Conservation (phyloP, 2,113 vertebrate genomes). For the Butorides virescens region DNA sequence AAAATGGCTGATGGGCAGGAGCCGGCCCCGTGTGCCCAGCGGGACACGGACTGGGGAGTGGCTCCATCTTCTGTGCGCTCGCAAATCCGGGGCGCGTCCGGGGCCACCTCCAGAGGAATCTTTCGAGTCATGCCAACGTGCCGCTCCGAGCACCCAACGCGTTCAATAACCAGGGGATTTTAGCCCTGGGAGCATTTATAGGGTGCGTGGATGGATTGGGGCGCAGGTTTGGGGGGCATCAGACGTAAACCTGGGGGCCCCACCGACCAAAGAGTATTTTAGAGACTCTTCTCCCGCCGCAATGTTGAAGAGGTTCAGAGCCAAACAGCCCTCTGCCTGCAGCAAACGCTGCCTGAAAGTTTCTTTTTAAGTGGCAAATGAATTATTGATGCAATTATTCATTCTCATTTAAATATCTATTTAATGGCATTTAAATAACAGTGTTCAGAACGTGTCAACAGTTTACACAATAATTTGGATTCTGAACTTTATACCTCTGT, state of each 20-base stretch:
- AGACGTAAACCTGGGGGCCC: neutral
- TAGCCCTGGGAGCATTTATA: neutral
- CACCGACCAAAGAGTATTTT: neutral
- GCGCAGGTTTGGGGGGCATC: neutral
- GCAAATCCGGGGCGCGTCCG: too few relatives aligned
- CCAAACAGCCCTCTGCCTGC: neutral
- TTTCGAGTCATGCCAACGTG: neutral
- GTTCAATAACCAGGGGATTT: neutral
- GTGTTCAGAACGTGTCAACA: neutral
- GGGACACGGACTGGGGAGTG: neutral
- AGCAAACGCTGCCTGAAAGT: neutral
- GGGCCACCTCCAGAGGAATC: fast-evolving
- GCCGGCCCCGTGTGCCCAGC: neutral
- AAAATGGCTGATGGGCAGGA: neutral
- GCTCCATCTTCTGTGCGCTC: too few relatives aligned
- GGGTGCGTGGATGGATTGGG: fast-evolving
- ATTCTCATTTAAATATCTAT: conserved; percentile 14
- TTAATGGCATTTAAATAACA: conserved; percentile 42
- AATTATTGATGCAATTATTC: conserved; percentile 45
- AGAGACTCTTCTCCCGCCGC: neutral
- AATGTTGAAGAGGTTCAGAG: neutral
- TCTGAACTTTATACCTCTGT: conserved; percentile 23
- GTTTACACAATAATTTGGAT: conserved; percentile 42
- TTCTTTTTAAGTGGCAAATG: neutral
- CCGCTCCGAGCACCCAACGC: fast-evolving